Conservation (phyloP, 2,113 vertebrate genomes). For the Scytalopus superciliaris region DNA sequence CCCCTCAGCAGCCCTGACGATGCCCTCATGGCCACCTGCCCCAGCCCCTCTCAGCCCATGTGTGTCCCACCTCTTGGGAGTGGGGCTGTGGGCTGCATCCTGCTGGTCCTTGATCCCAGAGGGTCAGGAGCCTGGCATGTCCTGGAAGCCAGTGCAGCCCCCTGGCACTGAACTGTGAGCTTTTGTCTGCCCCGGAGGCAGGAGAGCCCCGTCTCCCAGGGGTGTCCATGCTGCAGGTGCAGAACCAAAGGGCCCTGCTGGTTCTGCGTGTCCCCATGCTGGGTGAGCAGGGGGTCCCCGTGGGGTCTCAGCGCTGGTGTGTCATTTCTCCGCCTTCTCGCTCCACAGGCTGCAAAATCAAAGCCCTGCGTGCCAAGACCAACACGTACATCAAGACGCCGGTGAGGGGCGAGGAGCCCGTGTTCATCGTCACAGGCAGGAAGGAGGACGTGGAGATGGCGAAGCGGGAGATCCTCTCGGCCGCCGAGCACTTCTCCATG, state of each 20-base stretch:
- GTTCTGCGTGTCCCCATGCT: neutral
- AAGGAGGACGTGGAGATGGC: slow-evolving; percentile 98
- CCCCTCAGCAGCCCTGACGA: accelerated
- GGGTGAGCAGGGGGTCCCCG: accelerated
- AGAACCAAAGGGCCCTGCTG: neutral
- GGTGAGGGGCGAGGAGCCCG: slow-evolving; percentile 89
- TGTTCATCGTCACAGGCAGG: slow-evolving; percentile 95
- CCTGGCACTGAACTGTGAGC: neutral
- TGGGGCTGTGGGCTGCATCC: neutral
- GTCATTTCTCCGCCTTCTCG: neutral
- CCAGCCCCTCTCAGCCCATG: accelerated
- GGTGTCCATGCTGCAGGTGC: neutral
- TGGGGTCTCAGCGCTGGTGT: accelerated
- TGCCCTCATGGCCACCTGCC: neutral
- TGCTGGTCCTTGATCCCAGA: accelerated
- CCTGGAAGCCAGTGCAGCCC: neutral
- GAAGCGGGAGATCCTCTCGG: slow-evolving; percentile 92
- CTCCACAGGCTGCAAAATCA: slow-evolving; percentile 92
- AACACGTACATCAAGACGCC: slow-evolving; percentile 99
- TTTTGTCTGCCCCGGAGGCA: accelerated
- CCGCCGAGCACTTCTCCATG: slow-evolving; percentile 95
- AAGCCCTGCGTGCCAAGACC: slow-evolving; percentile 94
- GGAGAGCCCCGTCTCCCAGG: too few relatives aligned
- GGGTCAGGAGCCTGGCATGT: neutral
- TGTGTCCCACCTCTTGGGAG: neutral